A percentile compares a stretch with the other conserved stretches of the same genome.
Evolutionary conservation across 2,797 vertebrate species (phyloP).

Genomic region (Gobionotothen gibberifrons): DNA sequence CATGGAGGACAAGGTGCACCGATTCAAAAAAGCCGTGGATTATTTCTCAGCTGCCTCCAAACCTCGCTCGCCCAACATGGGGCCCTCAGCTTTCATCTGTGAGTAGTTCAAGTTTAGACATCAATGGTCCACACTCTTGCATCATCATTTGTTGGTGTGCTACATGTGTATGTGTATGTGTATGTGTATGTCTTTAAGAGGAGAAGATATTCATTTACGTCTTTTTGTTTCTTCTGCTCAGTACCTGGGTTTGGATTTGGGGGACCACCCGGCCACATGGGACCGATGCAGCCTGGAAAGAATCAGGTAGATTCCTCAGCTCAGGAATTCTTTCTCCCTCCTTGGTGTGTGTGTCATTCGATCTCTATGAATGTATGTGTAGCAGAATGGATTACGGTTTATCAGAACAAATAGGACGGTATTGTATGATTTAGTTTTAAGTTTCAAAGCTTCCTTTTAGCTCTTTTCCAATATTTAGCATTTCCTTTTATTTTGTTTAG

Average conservation of each 20-base stretch:
- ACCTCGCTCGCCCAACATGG: constrained; percentile 87
- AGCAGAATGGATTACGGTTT: constrained; percentile 35
- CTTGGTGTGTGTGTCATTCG: constrained; percentile 21
- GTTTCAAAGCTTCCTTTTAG: too few species aligned
- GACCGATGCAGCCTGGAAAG: constrained; percentile 88
- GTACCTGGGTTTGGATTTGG: constrained; percentile 91
- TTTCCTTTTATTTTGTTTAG: too few species aligned
- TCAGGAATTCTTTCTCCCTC: not conserved
- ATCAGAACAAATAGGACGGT: constrained; percentile 26
- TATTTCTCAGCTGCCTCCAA: constrained; percentile 94
- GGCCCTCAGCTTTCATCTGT: constrained; percentile 90
- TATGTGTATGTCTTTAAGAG: not conserved
- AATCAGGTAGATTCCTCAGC: constrained; percentile 82
- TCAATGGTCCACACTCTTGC: not conserved
- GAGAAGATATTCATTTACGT: not conserved
- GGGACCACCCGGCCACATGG: constrained; percentile 89
- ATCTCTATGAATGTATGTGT: constrained; percentile 28
- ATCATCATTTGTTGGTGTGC: not conserved
- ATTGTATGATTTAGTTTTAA: not conserved
- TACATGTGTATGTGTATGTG: not conserved
- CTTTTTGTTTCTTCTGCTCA: constrained; percentile 35
- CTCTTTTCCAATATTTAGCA: too few species aligned
- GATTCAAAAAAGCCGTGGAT: constrained; percentile 95
- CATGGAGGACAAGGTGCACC: constrained; percentile 93
- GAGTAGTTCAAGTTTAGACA: constrained; percentile 71